Evolutionary conservation across 2,797 vertebrate species (phyloP).

Genomic region (Staurois parvus): DNA sequence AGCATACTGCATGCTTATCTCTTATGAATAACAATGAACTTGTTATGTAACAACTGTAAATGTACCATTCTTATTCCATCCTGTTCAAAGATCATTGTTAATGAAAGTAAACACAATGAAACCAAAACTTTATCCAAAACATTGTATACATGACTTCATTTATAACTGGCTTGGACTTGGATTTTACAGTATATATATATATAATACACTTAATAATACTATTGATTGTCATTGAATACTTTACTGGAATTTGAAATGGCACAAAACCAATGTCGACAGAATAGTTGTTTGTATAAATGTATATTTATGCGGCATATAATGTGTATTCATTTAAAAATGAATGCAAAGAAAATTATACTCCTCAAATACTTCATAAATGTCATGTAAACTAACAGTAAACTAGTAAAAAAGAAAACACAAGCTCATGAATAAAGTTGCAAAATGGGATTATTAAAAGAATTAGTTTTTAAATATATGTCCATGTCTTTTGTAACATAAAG

Average conservation of each 20-base stretch:
- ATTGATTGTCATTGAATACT: slow-evolving; percentile 22
- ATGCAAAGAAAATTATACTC: slow-evolving; percentile 20
- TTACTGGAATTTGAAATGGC: slow-evolving; percentile 19
- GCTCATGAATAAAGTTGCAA: too few relatives aligned
- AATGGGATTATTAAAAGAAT: too few relatives aligned
- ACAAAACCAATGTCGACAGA: neutral
- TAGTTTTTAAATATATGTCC: too few relatives aligned
- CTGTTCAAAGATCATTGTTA: slow-evolving; percentile 2
- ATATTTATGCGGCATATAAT: neutral
- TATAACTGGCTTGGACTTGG: slow-evolving; percentile 29
- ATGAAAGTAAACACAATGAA: neutral
- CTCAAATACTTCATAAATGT: neutral
- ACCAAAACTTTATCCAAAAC: neutral
- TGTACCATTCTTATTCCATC: slow-evolving; percentile 18
- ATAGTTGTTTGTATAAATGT: neutral
- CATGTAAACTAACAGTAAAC: neutral
- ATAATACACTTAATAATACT: too few relatives aligned
- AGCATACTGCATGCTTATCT: slow-evolving; percentile 38
- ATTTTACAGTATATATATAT: slow-evolving; percentile 10
- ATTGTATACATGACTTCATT: slow-evolving; percentile 9
- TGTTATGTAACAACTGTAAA: slow-evolving; percentile 3
- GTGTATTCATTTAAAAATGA: neutral
- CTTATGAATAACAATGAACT: neutral
- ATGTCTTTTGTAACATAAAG: too few relatives aligned
- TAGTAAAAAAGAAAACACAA: neutral